phyloP scores from a whole-genome alignment of 2,113 vertebrate genomes.

The Acanthochromis polyacanthus region DNA sequence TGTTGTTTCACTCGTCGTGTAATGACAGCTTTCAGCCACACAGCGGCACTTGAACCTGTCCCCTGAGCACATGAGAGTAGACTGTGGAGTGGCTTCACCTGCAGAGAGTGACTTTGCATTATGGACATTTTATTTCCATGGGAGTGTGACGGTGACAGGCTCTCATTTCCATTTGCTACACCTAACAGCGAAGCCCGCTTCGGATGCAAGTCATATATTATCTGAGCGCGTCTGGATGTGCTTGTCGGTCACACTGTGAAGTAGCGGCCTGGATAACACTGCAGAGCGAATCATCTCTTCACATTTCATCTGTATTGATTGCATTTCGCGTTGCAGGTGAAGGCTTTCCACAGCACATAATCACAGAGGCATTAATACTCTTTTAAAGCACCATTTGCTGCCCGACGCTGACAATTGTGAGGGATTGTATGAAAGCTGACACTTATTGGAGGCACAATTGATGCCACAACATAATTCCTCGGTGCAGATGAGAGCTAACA shows the following conservation, averaged over 20 bases:
- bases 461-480: constrained; percentile 20
- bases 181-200: constrained; percentile 6
- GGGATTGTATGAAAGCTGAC: constrained; percentile 19
- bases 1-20: constrained; percentile 40
- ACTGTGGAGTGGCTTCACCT: constrained; percentile 14
- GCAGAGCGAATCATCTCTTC: constrained; percentile 17
- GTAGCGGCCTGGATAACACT: constrained; percentile 15
- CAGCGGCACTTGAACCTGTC: constrained; percentile 55
- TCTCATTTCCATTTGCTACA: constrained; percentile 5
- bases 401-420: constrained; percentile 8
- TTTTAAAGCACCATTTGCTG: neutral
- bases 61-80: neutral
- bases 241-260: constrained; percentile 18
- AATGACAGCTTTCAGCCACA: constrained; percentile 61
- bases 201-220: neutral
- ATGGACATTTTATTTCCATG: neutral
- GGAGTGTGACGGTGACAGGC: neutral
- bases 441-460: neutral
- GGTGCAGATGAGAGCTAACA: constrained; percentile 14
- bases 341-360: constrained; percentile 13
- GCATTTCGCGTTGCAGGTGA: constrained; percentile 1
- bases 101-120: constrained; percentile 39
- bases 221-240: neutral
- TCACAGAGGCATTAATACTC: constrained; percentile 19
- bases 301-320: constrained; percentile 44